Conservation (phyloP, 2,888 invertebrate genomes). For the Euzophera pinguis region DNA sequence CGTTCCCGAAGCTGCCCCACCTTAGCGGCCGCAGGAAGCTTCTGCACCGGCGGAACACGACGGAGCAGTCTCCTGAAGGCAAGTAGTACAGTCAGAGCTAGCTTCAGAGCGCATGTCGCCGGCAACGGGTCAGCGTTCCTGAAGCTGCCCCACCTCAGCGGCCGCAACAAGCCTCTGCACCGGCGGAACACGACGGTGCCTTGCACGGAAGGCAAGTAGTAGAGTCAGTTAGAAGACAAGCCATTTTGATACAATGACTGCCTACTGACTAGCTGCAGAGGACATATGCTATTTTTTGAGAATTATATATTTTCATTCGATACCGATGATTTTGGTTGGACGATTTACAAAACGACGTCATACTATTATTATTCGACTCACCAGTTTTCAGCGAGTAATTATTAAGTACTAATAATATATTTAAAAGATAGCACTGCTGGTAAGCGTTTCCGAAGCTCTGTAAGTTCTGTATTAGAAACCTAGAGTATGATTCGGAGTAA, state of each 20-base stretch:
- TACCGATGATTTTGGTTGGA: no score
- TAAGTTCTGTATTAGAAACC: no score
- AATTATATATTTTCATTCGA: no score
- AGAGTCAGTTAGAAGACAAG: no score
- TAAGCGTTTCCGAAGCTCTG: slow-evolving; percentile 68
- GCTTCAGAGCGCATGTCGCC: slow-evolving; percentile 12
- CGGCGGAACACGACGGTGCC: slow-evolving; percentile 54
- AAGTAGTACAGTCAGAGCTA: background rate
- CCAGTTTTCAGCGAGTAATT: no score
- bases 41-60: slow-evolving; percentile 64
- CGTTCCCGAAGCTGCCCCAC: slow-evolving; percentile 75
- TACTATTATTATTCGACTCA: no score
- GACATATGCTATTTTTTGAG: slow-evolving; percentile 36
- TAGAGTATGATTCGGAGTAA: no score
- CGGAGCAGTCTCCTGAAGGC: slow-evolving; percentile 37
- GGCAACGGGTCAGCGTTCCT: slow-evolving; percentile 68
- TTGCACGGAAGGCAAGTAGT: slow-evolving; percentile 32
- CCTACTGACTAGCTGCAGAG: no score
- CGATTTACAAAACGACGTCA: no score
- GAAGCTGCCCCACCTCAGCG: slow-evolving; percentile 77
- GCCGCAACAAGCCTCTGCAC: slow-evolving; percentile 68
- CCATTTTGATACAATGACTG: no score
- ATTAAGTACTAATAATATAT: no score
- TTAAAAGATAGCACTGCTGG: no score
- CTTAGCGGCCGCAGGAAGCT: slow-evolving; percentile 73